Base-by-base conservation (phyloP, 2,888 invertebrate species). In the Mythimna loreyi region DNA sequence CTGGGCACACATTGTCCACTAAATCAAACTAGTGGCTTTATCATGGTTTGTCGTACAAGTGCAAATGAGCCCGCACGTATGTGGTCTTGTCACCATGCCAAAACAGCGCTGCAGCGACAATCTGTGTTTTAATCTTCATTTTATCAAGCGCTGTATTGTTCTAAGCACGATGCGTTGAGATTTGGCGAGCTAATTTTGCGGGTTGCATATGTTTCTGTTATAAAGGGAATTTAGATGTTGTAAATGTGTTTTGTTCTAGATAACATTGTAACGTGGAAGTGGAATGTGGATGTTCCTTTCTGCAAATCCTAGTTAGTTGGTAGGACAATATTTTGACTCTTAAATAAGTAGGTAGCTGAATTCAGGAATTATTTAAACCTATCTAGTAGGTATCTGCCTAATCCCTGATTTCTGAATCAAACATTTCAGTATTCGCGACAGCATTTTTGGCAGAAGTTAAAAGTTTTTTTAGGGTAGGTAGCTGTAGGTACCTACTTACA, bases 81-180 rank as follows among this genome's bases (percentile, higher is more conserved):
- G 62, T 21, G 65, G 61, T 55, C 25, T 80, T 80, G 78, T 78
- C 78, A 78, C 58, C 30, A 40, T 71, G 78, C 78, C 80, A 78
- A 80, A 75, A 78, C 59, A 75, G 62, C 62, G 65, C 53, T 75
- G 67, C 66, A 71, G 49, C 52, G 36, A 67, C 70, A 59, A 71
- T 80, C 80, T 67, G 61, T 59, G 76, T 75, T 80, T 67, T 65
- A 62, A 75, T 62, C 71, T 60, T 45, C 52, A 52, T 57, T 53
- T 60, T 64, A 50, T 77, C 79, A 74, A 67, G 60, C 52, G 67
- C 40, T 28, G 13, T 57, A 80, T 68, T 79, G 80, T 77, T 68
- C 75, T 79, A 58, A 64, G 45, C 57, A 47, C 53, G 19, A 36
- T 72, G 23, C 25, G 64, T 56, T 47, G 56, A 71, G 50, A 52